These are phyloP conservation scores for Phoxinus dragarum DNA, from an alignment of 2,797 vertebrate species.

Conservation along the genomic window DNA sequence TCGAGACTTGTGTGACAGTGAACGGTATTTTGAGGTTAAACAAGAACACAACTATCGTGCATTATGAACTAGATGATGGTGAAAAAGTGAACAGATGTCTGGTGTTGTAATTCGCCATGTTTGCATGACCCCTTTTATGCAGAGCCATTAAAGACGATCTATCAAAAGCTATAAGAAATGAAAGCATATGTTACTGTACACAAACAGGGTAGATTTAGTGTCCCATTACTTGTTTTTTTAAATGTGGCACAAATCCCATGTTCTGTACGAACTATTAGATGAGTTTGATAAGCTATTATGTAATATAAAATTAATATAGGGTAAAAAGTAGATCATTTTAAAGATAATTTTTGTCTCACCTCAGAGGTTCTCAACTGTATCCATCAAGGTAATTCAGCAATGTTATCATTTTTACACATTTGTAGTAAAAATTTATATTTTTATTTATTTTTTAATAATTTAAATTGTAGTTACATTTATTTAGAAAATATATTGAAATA, in stretches of 20 bases:
- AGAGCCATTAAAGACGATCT: constrained; percentile 21
- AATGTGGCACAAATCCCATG: not conserved
- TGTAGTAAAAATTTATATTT: not conserved
- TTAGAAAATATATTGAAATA: not conserved
- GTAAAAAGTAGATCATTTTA: not conserved
- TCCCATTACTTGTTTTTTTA: constrained; percentile 11
- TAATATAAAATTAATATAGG: not conserved
- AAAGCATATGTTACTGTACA: constrained; percentile 34
- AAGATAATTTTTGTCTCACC: not conserved
- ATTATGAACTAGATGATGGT: constrained; percentile 7
- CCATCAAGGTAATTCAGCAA: not conserved
- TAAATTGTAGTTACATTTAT: not conserved
- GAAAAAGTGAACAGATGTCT: constrained; percentile 15
- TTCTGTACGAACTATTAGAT: not conserved
- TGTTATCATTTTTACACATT: not conserved
- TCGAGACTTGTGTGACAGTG: not conserved
- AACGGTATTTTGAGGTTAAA: not conserved
- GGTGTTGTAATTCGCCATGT: not conserved
- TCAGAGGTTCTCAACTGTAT: not conserved
- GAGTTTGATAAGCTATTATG: not conserved
- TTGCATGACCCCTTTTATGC: constrained; percentile 20
- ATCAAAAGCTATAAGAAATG: constrained; percentile 23
- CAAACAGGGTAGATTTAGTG: not conserved
- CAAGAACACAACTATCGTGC: not conserved
- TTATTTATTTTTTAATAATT: not conserved